Evolutionary conservation across 2,797 vertebrate species (phyloP).

Genomic region (Bufotes viridis): DNA sequence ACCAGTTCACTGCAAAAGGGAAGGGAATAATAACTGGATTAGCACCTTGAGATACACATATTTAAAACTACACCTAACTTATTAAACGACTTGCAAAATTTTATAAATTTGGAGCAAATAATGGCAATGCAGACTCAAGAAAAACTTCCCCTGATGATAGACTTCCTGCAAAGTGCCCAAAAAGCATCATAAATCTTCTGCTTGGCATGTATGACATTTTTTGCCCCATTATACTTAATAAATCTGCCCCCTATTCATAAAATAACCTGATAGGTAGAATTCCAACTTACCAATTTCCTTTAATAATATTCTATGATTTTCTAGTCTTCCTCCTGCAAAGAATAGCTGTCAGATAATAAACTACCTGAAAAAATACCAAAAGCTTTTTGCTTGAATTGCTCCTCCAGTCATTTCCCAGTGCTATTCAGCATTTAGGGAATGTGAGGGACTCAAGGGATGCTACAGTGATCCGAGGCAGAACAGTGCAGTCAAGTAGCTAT

Average conservation of each 20-base stretch:
- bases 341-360: conserved; percentile 15
- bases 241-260: background rate
- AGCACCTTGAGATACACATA: too few species aligned
- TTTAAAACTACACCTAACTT: too few species aligned
- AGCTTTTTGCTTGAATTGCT: conserved; percentile 17
- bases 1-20: too few species aligned
- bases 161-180: too few species aligned
- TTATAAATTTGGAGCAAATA: too few species aligned
- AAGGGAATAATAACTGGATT: too few species aligned
- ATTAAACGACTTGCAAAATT: too few species aligned
- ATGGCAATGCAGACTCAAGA: too few species aligned
- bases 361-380: conserved; percentile 12
- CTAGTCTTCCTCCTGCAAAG: background rate
- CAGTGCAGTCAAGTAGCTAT: conserved; percentile 4
- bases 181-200: too few species aligned
- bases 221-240: too few species aligned
- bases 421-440: background rate
- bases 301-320: background rate
- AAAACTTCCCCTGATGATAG: too few species aligned
- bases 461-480: conserved; percentile 1
- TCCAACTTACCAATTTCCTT: background rate
- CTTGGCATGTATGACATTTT: too few species aligned
- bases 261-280: background rate
- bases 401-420: background rate
- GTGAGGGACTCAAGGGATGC: background rate